Percentiles rank a stretch among this genome's conserved stretches.
phyloP scores from a whole-genome alignment of 2,797 vertebrate genomes.

The Stomatorhinus walkeri region DNA sequence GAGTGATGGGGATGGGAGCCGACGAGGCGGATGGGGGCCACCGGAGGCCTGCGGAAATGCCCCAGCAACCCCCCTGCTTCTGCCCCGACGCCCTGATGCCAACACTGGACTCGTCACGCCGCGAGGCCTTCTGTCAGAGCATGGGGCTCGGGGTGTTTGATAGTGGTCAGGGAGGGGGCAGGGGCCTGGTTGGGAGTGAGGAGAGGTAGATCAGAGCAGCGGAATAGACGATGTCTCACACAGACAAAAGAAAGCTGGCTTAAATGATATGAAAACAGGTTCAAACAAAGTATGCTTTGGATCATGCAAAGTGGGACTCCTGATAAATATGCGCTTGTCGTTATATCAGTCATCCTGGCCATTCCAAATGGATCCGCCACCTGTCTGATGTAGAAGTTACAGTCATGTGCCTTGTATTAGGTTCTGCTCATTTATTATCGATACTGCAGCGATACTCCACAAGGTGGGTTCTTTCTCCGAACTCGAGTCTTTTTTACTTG shows the following conservation, averaged over 20 bases:
- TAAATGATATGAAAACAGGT: not conserved
- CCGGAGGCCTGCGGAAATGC: not conserved
- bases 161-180: not conserved
- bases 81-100: not conserved
- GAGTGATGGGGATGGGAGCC: conserved; percentile 7
- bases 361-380: not conserved
- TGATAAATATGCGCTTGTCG: not conserved
- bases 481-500: not conserved
- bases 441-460: not conserved
- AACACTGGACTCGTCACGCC: not conserved
- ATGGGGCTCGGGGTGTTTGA: not conserved
- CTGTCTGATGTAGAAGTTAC: not conserved
- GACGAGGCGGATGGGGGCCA: not conserved
- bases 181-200: not conserved
- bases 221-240: not conserved
- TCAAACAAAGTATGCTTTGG: not conserved
- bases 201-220: not conserved
- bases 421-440: not conserved
- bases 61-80: not conserved
- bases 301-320: not conserved
- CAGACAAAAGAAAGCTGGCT: not conserved
- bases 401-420: not conserved
- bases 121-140: not conserved
- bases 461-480: not conserved
- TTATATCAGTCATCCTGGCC: not conserved